Evolutionary conservation across 1,140 invertebrate species (phyloP).

Genomic region (Asobara japonica): DNA sequence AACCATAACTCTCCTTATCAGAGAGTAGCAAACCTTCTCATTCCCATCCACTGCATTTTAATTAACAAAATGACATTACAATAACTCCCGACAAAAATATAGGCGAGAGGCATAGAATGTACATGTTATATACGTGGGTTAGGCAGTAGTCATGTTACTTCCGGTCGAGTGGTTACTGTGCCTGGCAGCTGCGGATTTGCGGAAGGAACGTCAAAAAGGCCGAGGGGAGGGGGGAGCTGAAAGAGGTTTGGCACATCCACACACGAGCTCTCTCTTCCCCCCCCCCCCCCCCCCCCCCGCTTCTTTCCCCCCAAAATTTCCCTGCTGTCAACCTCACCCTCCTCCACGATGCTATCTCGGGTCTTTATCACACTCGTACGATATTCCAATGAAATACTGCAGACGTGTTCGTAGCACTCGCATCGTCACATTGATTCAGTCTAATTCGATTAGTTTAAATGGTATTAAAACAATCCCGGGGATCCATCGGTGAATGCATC

Average conservation of each 20-base stretch:
- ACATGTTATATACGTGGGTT: conserved; percentile 48
- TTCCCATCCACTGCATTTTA: not conserved
- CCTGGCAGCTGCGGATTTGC: conserved; percentile 66
- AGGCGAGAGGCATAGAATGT: conserved; percentile 5
- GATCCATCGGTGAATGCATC: conserved; percentile 6
- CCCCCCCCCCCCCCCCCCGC: conserved; percentile 19
- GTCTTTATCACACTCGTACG: conserved; percentile 19
- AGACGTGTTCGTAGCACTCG: conserved; percentile 37
- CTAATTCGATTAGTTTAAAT: conserved; percentile 68
- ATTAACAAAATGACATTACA: not conserved
- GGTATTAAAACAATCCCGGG: conserved; percentile 66
- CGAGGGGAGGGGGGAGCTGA: conserved; percentile 20
- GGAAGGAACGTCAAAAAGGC: conserved; percentile 38
- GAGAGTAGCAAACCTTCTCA: no score
- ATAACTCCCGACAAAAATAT: conserved; percentile 31
- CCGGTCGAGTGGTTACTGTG: conserved; percentile 64
- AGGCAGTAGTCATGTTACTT: conserved; percentile 68
- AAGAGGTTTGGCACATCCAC: conserved; percentile 50
- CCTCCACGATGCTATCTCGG: conserved; percentile 28
- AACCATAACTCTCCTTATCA: no score
- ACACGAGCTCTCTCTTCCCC: conserved; percentile 46
- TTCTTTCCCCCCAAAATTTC: conserved; percentile 9
- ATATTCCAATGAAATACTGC: not conserved
- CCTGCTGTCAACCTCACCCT: conserved; percentile 27
- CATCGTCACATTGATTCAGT: conserved; percentile 63